Percentiles rank a stretch among this genome's conserved stretches.
These are phyloP conservation scores for Orthosia gothica DNA, from an alignment of 2,888 invertebrate genomes.

Conservation along the genomic window DNA sequence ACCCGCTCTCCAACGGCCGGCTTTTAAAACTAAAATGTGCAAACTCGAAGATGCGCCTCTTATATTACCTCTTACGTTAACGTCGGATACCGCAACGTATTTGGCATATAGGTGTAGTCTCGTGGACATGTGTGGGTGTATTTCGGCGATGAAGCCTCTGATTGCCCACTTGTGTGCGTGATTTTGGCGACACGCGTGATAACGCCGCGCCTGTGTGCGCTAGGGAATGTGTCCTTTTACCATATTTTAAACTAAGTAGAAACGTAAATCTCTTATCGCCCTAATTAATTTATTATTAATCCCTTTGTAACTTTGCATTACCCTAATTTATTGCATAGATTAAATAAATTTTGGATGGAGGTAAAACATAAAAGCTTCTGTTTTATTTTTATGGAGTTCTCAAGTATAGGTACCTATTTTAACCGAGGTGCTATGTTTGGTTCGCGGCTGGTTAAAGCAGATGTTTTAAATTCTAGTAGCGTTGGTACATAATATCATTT, in stretches of 20 bases:
- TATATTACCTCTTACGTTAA: conserved; percentile 91
- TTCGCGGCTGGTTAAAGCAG: conserved; percentile 60
- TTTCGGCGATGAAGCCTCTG: conserved; percentile 83
- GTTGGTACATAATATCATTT: conserved; percentile 66
- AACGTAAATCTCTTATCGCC: conserved; percentile 67
- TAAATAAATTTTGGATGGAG: conserved; percentile 40
- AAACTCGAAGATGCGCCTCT: conserved; percentile 91
- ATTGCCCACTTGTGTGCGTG: conserved; percentile 70
- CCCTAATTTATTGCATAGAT: conserved; percentile 51
- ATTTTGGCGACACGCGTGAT: conserved; percentile 74
- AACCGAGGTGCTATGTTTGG: conserved; percentile 7
- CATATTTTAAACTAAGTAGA: conserved; percentile 73
- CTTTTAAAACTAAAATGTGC: conserved; percentile 90
- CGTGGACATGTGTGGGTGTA: conserved; percentile 81
- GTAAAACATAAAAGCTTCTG: conserved; percentile 53
- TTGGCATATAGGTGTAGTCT: conserved; percentile 84
- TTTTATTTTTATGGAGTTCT: conserved; percentile 37
- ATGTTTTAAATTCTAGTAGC: conserved; percentile 70
- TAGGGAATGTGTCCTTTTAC: conserved; percentile 75
- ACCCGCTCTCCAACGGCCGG: conserved; percentile 87
- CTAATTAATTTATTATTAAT: conserved; percentile 67
- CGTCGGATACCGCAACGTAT: conserved; percentile 90
- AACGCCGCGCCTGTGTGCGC: conserved; percentile 70
- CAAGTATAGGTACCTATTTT: not conserved
- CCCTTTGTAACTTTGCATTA: conserved; percentile 61